Conservation (phyloP, 2,888 invertebrate genomes). For the Notodonta ziczac region DNA sequence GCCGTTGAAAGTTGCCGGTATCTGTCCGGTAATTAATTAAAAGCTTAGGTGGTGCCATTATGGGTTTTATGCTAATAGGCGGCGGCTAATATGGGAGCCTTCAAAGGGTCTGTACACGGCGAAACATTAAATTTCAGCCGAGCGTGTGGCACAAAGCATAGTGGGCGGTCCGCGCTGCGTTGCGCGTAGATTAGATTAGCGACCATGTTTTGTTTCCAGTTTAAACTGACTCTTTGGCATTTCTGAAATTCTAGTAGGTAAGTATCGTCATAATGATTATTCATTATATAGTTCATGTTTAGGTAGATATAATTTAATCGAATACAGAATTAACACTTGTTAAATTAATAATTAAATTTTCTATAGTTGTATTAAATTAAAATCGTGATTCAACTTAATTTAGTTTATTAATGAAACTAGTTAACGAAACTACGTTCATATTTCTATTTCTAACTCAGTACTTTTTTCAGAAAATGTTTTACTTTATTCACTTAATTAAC, state of each 20-base stretch:
- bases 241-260: slow-evolving; percentile 18
- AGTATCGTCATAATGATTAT: slow-evolving; percentile 8
- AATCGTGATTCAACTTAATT: background rate
- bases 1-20: slow-evolving; percentile 55
- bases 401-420: background rate
- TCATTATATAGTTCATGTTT: no score
- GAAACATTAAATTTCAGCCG: slow-evolving; percentile 72
- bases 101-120: slow-evolving; percentile 68
- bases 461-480: slow-evolving; percentile 15
- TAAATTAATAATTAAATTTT: background rate
- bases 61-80: slow-evolving; percentile 79
- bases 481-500: background rate
- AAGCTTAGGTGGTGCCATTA: slow-evolving; percentile 74
- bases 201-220: slow-evolving; percentile 40
- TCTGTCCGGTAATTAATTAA: slow-evolving; percentile 79
- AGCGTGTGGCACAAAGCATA: slow-evolving; percentile 58
- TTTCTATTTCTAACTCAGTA: slow-evolving; percentile 12
- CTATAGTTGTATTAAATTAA: background rate
- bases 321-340: background rate
- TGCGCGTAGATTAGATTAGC: slow-evolving; percentile 59
- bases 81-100: slow-evolving; percentile 71
- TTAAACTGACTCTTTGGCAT: slow-evolving; percentile 23
- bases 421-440: slow-evolving; percentile 5
- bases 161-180: slow-evolving; percentile 38
- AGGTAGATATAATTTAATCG: no score